Evolutionary conservation across 53 echinoderm and acorn worm genomes (phyloP).

Genomic region (Patiria pectinifera): DNA sequence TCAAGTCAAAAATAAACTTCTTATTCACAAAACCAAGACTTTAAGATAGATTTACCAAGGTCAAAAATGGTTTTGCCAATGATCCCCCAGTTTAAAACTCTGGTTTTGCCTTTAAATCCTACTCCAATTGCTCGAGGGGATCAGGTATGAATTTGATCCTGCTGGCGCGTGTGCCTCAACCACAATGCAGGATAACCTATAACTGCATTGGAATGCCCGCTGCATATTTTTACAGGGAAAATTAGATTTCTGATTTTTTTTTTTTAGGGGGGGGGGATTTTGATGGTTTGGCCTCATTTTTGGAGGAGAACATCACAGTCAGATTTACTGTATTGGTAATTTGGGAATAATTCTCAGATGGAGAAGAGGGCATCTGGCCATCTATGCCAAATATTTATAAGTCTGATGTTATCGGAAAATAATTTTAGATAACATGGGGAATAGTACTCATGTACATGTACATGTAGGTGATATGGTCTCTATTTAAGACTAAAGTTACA

Average conservation of each 20-base stretch:
- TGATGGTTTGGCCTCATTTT: slow-evolving; percentile 31
- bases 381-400: slow-evolving; percentile 39
- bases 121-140: slow-evolving; percentile 23
- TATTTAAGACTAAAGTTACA: too few species aligned
- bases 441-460: background rate
- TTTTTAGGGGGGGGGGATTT: background rate
- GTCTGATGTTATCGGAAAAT: slow-evolving; percentile 50
- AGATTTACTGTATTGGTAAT: background rate
- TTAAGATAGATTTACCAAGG: too few species aligned
- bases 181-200: slow-evolving; percentile 56
- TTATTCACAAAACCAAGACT: too few species aligned
- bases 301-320: background rate
- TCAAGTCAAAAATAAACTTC: too few species aligned
- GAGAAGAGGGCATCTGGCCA: background rate
- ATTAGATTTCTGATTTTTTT: background rate
- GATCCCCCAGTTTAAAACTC: background rate
- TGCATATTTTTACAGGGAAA: slow-evolving; percentile 1
- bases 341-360: background rate
- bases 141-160: slow-evolving; percentile 14
- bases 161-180: slow-evolving; percentile 45
- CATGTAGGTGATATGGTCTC: background rate
- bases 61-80: too few species aligned
- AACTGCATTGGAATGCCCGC: slow-evolving; percentile 52
- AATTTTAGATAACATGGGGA: background rate
- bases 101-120: slow-evolving; percentile 19